Percentiles rank a stretch among this genome's conserved stretches.
These are phyloP conservation scores for Petrocephalus sullivani DNA, from an alignment of 2,797 vertebrate species.

Conservation along the genomic window DNA sequence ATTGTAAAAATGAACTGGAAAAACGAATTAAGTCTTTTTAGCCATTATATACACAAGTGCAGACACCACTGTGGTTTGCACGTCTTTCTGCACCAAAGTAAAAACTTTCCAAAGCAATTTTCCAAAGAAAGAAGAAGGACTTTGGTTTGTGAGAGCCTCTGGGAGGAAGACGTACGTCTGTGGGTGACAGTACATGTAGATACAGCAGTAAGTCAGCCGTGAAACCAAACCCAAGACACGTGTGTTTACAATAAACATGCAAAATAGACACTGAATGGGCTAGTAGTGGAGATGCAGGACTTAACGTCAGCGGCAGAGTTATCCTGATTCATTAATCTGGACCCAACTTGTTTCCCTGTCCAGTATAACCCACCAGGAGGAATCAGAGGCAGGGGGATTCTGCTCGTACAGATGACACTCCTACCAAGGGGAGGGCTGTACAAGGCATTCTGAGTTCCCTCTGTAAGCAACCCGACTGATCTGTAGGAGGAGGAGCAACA, in stretches of 20 bases:
- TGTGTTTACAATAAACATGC: neutral
- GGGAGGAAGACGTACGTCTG: neutral
- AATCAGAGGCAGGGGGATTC: neutral
- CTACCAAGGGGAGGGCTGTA: neutral
- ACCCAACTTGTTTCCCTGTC: neutral
- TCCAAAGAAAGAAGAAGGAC: neutral
- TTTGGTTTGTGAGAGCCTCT: neutral
- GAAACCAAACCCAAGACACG: neutral
- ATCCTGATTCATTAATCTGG: neutral
- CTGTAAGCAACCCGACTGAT: neutral
- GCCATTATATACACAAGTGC: neutral
- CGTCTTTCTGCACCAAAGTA: neutral
- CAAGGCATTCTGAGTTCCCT: neutral
- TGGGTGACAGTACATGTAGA: neutral
- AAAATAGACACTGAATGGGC: neutral
- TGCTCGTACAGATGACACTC: neutral
- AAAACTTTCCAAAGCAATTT: neutral
- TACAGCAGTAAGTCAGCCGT: neutral
- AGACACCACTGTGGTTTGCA: neutral
- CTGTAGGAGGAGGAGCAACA: neutral
- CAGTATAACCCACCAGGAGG: neutral
- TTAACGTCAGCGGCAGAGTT: neutral
- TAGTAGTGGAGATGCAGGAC: neutral
- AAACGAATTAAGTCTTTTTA: neutral
- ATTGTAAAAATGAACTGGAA: neutral